Conservation (phyloP, 2,888 invertebrate species). For the Synanthedon vespiformis region DNA sequence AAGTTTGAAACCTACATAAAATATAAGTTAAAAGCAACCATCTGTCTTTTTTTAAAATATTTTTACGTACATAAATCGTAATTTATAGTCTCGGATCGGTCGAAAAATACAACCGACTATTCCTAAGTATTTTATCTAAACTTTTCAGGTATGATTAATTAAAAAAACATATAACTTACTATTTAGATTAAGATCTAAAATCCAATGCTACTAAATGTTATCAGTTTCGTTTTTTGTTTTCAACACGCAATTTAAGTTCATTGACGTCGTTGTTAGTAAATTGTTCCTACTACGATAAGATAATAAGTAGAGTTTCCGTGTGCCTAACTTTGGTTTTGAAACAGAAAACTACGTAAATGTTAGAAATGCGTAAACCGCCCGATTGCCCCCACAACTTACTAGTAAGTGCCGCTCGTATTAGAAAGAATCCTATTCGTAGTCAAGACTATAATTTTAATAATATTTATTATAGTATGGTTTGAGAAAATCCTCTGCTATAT, state of each 20-base stretch:
- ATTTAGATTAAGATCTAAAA: too few relatives aligned
- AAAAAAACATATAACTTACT: too few relatives aligned
- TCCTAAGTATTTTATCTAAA: too few relatives aligned
- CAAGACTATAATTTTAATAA: constrained; percentile 2
- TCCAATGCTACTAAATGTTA: background rate
- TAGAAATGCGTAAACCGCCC: constrained; percentile 50
- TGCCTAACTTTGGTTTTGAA: constrained; percentile 35
- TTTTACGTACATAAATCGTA: too few relatives aligned
- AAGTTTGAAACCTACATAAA: too few relatives aligned
- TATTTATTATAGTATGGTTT: too few relatives aligned
- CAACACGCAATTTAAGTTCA: constrained; percentile 5
- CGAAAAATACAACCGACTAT: too few relatives aligned
- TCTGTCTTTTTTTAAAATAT: too few relatives aligned
- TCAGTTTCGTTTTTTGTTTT: background rate
- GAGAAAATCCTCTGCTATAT: too few relatives aligned
- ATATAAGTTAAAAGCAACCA: too few relatives aligned
- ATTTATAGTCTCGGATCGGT: too few relatives aligned
- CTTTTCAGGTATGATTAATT: too few relatives aligned
- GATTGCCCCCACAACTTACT: constrained; percentile 58
- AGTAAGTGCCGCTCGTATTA: constrained; percentile 59
- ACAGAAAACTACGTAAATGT: constrained; percentile 51
- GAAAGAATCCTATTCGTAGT: constrained; percentile 45
- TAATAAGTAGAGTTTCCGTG: constrained; percentile 18
- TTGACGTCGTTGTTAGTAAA: constrained; percentile 9
- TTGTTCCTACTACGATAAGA: constrained; percentile 16